Evolutionary conservation across 2,113 vertebrate species (phyloP), one percentile per base, ranked within the genome.

Genomic region (Nycticebus coucang): DNA sequence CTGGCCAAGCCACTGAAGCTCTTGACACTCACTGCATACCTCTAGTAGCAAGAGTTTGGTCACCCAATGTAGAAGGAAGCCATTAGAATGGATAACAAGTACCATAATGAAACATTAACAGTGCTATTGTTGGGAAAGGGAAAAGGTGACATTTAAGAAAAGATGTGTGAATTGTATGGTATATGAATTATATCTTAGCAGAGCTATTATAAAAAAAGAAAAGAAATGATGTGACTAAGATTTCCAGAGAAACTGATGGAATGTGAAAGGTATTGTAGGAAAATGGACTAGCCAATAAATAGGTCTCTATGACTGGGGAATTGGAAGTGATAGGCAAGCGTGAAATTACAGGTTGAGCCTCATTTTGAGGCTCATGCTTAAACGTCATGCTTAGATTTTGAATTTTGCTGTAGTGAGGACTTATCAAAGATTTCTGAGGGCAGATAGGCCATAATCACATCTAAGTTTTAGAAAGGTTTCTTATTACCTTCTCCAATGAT

Each of bases 381-480:
- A 87, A 60, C 66, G 55, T n/a, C 10, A 26, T 91, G 26, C 75
- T 60, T 92, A 41, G 11, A 68, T 77, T 86, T 81, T 85, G 41
- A 85, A 78, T 30, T 85, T 77, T 93, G 26, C 24, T 83, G 6
- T 60, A 94, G 85, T 57, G 26, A 30, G n/a, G 18, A 85, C 24
- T 85, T 9, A 94, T 89, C n/a, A 78, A 82, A 82, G n/a, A 18
- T 57, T 83, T 79, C 72, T 79, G 37, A 90, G 19, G 57, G 45
- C 81, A 97, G 21, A 81, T 2, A 85, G 28, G 28, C 83, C 28
- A 69, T 85, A 59, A 94, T 50, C n/a, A 68, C 15, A 93, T 68
- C 72, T 84, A 93, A 88, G 9, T 88, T 93, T 84, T 75, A 89
- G 28, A 88, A 95, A 95, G 15, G 30, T 85, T 28, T n/a, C 7